Base-by-base conservation (phyloP, 2,797 vertebrate species). In the Coreius guichenoti region DNA sequence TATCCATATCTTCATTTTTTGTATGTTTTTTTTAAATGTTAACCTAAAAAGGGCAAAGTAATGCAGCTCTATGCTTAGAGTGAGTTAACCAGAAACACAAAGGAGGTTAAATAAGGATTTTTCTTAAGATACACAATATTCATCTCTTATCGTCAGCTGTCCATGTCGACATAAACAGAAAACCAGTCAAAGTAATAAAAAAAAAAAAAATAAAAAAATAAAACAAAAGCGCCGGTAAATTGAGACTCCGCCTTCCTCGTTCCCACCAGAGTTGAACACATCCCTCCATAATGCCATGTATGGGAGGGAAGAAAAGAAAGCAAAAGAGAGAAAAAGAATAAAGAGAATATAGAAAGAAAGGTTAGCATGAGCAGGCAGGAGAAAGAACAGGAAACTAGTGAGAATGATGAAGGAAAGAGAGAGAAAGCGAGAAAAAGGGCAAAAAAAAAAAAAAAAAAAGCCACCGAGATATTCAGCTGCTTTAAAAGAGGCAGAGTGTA, bases 71-170 rank as follows among this genome's bases (percentile, higher is more conserved):
- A 91, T 73, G 87, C 93, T 94, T 49, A 90, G 84, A 91, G 89
- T 92, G 91, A 94, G 92, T 94, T 93, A 91, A 93, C 89, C 88
- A 88, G 90, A 93, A 94, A 95, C 78, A 88, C 87, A 92, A 93
- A 91, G 81, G 87, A 89, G 92, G 90, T 94, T 95, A 95, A 95
- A 94, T 94, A 93, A 93, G 91, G 87, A 93, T 92, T 92, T 91
- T 88, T 92, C 92, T 90, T 91, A 91, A 88, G 91, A 94, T 93
- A 94, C 91, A 92, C 89, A 90, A 93, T 92, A 92, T 89, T 93
- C 89, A 90, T 91, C 90, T 89, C 78, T 86, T 87, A 85, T 87
- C 72, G 80, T 90, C 80, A 54, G 85, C 89, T 87, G 85, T 90
- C 88, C 75, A 90, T 90, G 45, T 88, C 78, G 88, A 91, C 81